A percentile compares a stretch with the other conserved stretches of the same genome.
Evolutionary conservation across 1,140 invertebrate species (phyloP).

Genomic region (Campoletis sonorensis): DNA sequence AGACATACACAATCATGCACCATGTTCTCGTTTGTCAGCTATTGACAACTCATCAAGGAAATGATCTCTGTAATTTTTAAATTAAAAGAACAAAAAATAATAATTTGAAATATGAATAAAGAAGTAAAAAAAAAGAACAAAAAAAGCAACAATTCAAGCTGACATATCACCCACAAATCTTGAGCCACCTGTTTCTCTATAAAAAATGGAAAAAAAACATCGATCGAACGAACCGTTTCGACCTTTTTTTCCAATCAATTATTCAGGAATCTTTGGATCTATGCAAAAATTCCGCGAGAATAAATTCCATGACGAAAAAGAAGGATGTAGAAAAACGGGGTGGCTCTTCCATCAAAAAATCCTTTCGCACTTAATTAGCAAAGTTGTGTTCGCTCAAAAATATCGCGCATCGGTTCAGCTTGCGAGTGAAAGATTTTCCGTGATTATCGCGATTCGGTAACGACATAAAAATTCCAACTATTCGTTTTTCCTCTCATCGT

Average conservation of each 20-base stretch:
- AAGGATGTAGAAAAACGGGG: neutral
- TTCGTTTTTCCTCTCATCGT: constrained; percentile 15
- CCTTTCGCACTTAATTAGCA: neutral
- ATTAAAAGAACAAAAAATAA: constrained; percentile 60
- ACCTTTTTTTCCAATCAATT: constrained; percentile 22
- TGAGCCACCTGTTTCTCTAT: constrained; percentile 60
- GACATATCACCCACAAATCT: constrained; percentile 68
- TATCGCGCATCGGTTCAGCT: neutral
- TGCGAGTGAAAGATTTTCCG: neutral
- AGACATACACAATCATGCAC: constrained; percentile 56
- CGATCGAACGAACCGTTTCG: constrained; percentile 46
- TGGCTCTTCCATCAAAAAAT: constrained; percentile 19
- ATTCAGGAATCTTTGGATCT: too few relatives aligned
- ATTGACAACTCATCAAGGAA: constrained; percentile 69
- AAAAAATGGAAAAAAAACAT: neutral
- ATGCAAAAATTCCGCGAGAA: too few relatives aligned
- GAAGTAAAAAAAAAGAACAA: constrained; percentile 60
- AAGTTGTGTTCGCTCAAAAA: neutral
- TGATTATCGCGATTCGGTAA: neutral
- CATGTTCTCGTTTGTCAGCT: constrained; percentile 67
- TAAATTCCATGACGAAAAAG: neutral
- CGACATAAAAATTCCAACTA: neutral
- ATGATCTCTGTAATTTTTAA: constrained; percentile 77
- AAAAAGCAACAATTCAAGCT: constrained; percentile 58
- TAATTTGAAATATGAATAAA: constrained; percentile 73